phyloP scores from a whole-genome alignment of 2,888 invertebrate genomes.

The Machimus rusticus region DNA sequence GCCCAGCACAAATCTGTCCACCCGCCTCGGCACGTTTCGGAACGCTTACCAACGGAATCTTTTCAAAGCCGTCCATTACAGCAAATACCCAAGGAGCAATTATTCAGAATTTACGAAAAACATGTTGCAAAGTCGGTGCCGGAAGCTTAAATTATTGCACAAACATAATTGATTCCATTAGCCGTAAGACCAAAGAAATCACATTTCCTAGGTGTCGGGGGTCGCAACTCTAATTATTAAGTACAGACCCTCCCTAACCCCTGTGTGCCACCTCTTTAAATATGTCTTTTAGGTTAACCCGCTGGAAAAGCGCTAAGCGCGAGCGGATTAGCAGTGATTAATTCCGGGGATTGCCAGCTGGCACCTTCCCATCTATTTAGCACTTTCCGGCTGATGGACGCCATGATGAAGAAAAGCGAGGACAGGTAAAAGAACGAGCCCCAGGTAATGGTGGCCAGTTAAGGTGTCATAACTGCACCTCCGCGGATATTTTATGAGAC shows the following conservation, averaged over 20 bases:
- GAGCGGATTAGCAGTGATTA: neutral
- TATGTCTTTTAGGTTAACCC: neutral
- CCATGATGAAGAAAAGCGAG: neutral
- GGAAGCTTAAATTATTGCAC: neutral
- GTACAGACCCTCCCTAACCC: neutral
- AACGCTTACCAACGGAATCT: constrained; percentile 12
- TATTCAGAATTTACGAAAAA: constrained; percentile 29
- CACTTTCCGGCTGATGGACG: neutral
- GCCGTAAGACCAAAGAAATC: neutral
- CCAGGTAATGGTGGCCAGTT: neutral
- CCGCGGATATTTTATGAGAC: neutral
- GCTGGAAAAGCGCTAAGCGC: neutral
- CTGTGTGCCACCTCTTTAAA: neutral
- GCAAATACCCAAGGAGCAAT: constrained; percentile 11
- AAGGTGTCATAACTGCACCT: neutral
- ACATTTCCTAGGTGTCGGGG: neutral
- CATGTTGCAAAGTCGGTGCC: neutral
- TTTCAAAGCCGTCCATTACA: constrained; percentile 9
- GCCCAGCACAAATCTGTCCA: constrained; percentile 40
- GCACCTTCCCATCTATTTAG: neutral
- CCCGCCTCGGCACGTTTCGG: neutral
- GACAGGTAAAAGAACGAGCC: neutral
- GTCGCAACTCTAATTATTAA: neutral
- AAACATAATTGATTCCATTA: constrained; percentile 6
- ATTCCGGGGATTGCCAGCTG: neutral